Base-by-base conservation (phyloP, 2,888 invertebrate genomes). In the Plebejus argus region DNA sequence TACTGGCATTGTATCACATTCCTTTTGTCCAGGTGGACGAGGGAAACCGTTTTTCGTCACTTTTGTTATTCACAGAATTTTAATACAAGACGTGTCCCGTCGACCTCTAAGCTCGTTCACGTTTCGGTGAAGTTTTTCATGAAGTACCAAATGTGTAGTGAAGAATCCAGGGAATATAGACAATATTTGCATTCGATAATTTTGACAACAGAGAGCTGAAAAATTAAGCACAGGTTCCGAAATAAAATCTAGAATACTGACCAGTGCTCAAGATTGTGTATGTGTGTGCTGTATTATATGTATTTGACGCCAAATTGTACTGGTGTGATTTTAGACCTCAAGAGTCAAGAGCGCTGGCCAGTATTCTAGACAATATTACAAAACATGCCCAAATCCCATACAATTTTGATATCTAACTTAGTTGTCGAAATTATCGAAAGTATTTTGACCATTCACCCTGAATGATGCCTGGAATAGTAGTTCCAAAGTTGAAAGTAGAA, bases 31-130 rank as follows among this genome's bases (percentile, higher is more conserved):
- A 83, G 83, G 88, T 87, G 87, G 90, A 90, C 90, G 85, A 88
- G 88, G 90, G 91, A 85, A 82, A 83, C 86, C 83, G 83, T 88
- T 86, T 87, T 84, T 83, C 82, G 85, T 84, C 87, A 91, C 89
- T 90, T 90, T 88, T 86, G 90, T 88, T 92, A 91, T 92, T 90
- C 89, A 88, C 89, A 90, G 90, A 92, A 92, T 93, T 92, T 92
- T 91, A 92, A 91, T 92, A 90, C 90, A 90, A 92, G 88, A n/a
- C n/a, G n/a, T 88, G 86, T 88, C 84, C 80, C 79, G 79, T 80
- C 79, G 79, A 78, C 80, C 82, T 80, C 79, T 77, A 80, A 81
- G 78, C 79, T 79, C 81, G 78, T 79, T 81, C 81, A 80, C 80
- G 81, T 81, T 79, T 81, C 77, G 77, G 80, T 80, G 81, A 79